Evolutionary conservation across 1,140 invertebrate species (phyloP).

Genomic region (Euglossa dilemma): DNA sequence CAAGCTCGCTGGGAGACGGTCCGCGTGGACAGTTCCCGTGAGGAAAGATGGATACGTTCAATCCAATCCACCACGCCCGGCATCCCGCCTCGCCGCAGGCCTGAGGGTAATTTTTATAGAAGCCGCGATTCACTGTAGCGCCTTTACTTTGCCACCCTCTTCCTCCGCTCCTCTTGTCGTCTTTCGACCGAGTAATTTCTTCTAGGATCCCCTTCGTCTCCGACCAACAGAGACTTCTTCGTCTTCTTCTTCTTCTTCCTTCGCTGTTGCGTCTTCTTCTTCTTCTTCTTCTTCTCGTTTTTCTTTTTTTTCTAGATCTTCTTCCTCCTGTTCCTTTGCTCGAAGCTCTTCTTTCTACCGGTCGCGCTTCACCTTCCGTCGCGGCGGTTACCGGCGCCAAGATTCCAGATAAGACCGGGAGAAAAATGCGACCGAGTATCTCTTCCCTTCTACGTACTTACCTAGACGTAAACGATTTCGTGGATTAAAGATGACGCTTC

Average conservation of each 20-base stretch:
- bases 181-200: conserved; percentile 47
- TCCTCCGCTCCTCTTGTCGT: background rate
- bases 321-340: too few species aligned
- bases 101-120: conserved; percentile 59
- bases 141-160: background rate
- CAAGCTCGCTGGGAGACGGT: conserved; percentile 19
- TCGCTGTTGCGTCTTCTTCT: background rate
- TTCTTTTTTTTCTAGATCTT: background rate
- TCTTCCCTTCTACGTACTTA: conserved; percentile 17
- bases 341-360: background rate
- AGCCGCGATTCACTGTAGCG: conserved; percentile 46
- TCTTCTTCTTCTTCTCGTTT: background rate
- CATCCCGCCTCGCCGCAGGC: conserved; percentile 1
- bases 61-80: conserved; percentile 44
- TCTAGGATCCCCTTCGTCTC: conserved; percentile 21
- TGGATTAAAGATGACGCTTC: conserved; percentile 54
- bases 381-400: conserved; percentile 24
- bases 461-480: conserved; percentile 58
- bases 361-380: background rate
- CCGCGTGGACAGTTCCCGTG: conserved; percentile 46
- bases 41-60: conserved; percentile 59
- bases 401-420: conserved; percentile 59
- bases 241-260: background rate
- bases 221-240: background rate
- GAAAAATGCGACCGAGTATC: conserved; percentile 58